A percentile compares a stretch with the other conserved stretches of the same genome.
phyloP scores from a whole-genome alignment of 2,888 invertebrate species.

The Patella depressa region DNA sequence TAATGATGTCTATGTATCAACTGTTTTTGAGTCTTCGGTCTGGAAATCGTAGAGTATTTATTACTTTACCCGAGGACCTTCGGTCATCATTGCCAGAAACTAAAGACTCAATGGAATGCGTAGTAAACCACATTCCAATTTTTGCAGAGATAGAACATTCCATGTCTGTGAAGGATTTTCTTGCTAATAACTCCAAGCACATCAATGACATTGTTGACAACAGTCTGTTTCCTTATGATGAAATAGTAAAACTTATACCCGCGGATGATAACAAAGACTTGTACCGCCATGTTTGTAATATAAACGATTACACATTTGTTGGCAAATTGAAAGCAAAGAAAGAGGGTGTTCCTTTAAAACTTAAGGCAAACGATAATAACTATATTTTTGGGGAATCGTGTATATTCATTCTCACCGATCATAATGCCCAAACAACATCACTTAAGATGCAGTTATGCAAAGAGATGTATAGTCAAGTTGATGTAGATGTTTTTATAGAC shows the following conservation, averaged over 20 bases:
- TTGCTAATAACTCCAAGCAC: neutral
- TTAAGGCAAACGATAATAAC: neutral
- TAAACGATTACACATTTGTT: neutral
- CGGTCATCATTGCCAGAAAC: neutral
- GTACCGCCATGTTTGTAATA: neutral
- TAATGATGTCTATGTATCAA: neutral
- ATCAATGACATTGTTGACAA: neutral
- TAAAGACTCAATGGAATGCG: neutral
- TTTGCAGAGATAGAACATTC: neutral
- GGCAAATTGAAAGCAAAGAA: neutral
- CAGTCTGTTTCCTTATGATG: neutral
- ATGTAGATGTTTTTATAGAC: neutral
- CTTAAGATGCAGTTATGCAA: neutral
- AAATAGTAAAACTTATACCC: slow-evolving; percentile 1
- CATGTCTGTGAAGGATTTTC: neutral
- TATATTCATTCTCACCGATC: neutral
- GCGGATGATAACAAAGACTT: neutral
- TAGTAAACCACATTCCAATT: neutral
- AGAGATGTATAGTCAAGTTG: neutral
- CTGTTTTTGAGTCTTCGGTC: neutral
- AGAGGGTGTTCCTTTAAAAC: neutral
- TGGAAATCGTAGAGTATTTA: neutral
- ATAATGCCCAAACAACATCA: neutral
- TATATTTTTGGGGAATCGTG: neutral
- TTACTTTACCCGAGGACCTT: neutral